Base-by-base conservation (phyloP, 1,140 invertebrate species). In the Cephus cinctus region DNA sequence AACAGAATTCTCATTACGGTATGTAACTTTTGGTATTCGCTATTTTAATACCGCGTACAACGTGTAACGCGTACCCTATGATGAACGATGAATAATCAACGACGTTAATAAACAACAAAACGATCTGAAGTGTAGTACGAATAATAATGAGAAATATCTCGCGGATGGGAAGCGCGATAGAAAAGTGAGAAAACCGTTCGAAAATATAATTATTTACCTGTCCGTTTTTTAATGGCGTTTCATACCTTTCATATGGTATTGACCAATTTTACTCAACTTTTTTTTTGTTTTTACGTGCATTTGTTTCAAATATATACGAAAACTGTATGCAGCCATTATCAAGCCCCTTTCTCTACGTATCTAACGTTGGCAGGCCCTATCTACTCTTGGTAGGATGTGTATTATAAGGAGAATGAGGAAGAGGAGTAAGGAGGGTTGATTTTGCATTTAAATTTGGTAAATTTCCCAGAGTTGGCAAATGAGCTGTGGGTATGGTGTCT, bases 391-490 rank as follows among this genome's bases (percentile, higher is more conserved):
- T n/a, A n/a, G n/a, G 25, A 27, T 27, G 6, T 27, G 6, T n/a
- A n/a, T 8, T 27, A 6, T 6, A 27, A n/a, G 25, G n/a, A 27
- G n/a, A 27, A 6, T 6, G 25, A 8, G 25, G 25, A 6, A 34
- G 43, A 18, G 41, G 42, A 40, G 16, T 16, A 15, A n/a, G 21
- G 5, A 14, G 43, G 36, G 40, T 49, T 68, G 70, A 73, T 73
- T 73, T 73, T 73, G 68, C 70, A 73, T 73, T 73, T 71, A 73
- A 73, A 73, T 73, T 73, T 73, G 62, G 65, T 67, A 71, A 73
- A 73, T 71, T 73, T 71, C 59, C 67, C 68, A 57, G 65, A 73
- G 67, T 73, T 71, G 67, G 68, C 70, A 73, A 73, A 73, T 73
- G 70, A 73, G 70, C 70, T 71, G 70, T 63, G 64, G 65, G 65